A percentile compares a stretch with the other conserved stretches of the same genome.
These are phyloP conservation scores for Eupithecia subfuscata DNA, from an alignment of 2,888 invertebrate genomes.

Conservation along the genomic window DNA sequence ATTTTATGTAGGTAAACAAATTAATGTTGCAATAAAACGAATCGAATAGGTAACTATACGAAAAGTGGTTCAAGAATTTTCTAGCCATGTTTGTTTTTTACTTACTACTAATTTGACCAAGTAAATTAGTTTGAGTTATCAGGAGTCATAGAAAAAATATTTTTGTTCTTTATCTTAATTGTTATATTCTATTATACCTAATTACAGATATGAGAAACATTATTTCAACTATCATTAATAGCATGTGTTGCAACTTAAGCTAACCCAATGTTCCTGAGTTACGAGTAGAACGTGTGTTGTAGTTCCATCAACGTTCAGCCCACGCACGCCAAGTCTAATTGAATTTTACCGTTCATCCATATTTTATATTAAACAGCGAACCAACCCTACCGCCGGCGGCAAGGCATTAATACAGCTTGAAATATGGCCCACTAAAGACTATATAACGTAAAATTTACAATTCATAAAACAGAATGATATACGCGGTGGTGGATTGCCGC, in stretches of 20 bases:
- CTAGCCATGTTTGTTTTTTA: neutral
- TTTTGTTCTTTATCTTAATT: neutral
- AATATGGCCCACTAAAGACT: conserved; percentile 81
- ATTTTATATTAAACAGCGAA: conserved; percentile 34
- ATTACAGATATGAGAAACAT: neutral
- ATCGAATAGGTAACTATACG: neutral
- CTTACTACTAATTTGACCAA: neutral
- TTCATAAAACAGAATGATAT: conserved; percentile 82
- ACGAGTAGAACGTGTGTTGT: neutral
- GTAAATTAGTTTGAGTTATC: neutral
- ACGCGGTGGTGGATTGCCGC: conserved; percentile 62
- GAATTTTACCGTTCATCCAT: conserved; percentile 35
- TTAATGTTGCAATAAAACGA: neutral
- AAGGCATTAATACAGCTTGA: conserved; percentile 76
- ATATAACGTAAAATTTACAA: conserved; percentile 82
- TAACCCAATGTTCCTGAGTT: neutral
- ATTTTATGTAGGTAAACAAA: neutral
- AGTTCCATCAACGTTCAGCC: conserved; percentile 25
- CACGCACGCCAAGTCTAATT: conserved; percentile 31
- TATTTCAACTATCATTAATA: neutral
- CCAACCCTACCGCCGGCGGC: conserved; percentile 63
- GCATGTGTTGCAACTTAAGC: neutral
- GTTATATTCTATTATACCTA: neutral
- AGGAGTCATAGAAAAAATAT: neutral
- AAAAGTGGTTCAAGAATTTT: neutral